Conservation (phyloP, 2,113 vertebrate species). For the Fregetta grallaria region DNA sequence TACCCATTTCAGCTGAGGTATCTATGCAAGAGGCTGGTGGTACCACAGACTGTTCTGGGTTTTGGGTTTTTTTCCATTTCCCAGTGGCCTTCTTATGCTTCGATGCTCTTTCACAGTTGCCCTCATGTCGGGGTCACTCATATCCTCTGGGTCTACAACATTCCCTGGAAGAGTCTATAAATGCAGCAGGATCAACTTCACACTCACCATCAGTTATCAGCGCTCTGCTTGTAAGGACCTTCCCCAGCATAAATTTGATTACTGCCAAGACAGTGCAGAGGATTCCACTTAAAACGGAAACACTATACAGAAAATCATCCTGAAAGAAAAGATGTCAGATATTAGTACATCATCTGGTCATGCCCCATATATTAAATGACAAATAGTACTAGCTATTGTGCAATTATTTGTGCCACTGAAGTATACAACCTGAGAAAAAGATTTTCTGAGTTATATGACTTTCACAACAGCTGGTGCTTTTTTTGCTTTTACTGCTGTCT, state of each 20-base stretch:
- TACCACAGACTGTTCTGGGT: not conserved
- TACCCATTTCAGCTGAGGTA: not conserved
- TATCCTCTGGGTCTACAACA: not conserved
- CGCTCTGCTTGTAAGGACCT: slow-evolving; percentile 93
- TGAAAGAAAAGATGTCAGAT: slow-evolving; percentile 65
- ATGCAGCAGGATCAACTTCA: not conserved
- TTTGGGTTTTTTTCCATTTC: not conserved
- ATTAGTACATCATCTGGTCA: not conserved
- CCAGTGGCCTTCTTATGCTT: not conserved
- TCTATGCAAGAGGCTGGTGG: not conserved
- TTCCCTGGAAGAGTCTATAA: not conserved
- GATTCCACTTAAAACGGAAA: slow-evolving; percentile 94
- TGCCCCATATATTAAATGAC: not conserved
- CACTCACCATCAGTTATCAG: slow-evolving; percentile 95
- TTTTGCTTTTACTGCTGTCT: not conserved
- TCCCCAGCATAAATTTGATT: slow-evolving; percentile 94
- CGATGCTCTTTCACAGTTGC: not conserved
- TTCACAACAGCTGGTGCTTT: not conserved
- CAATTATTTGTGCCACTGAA: not conserved
- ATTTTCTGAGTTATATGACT: not conserved
- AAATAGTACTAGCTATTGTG: not conserved
- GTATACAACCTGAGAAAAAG: not conserved
- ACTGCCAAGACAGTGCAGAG: slow-evolving; percentile 88
- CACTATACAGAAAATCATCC: slow-evolving; percentile 95
- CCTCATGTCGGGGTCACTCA: rapidly evolving